Percentiles rank a stretch among this genome's conserved stretches.
Conservation (phyloP, 2,888 invertebrate species). For the Ametastegia equiseti region DNA sequence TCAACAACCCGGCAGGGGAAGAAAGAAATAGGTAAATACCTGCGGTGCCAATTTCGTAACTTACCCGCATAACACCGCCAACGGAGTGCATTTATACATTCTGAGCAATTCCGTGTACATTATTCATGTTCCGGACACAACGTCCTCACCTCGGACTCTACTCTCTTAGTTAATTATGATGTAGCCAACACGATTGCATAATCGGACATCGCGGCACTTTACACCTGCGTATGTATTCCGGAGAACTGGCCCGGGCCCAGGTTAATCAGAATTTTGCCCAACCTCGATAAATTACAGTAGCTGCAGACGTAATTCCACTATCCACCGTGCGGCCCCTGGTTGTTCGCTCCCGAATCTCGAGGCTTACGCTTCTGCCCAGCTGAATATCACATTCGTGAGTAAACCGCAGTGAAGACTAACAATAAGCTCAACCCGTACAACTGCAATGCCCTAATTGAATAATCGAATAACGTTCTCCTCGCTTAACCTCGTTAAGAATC, state of each 20-base stretch:
- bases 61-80: background rate
- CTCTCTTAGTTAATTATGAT: background rate
- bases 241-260: background rate
- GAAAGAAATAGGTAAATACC: background rate
- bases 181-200: conserved; percentile 10
- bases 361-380: background rate
- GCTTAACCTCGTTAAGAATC: background rate
- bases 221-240: no score
- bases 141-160: background rate
- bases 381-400: conserved; percentile 9
- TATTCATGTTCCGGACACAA: no score
- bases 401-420: background rate
- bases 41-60: background rate
- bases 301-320: no score
- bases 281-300: background rate
- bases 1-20: background rate
- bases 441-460: background rate
- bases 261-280: background rate
- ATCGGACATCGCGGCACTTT: background rate
- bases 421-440: background rate
- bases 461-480: background rate
- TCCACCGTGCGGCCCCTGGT: no score
- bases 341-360: background rate
- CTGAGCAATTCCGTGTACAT: no score
- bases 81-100: background rate